Conservation (phyloP, 2,113 vertebrate species). For the Motacilla tschutschensis region DNA sequence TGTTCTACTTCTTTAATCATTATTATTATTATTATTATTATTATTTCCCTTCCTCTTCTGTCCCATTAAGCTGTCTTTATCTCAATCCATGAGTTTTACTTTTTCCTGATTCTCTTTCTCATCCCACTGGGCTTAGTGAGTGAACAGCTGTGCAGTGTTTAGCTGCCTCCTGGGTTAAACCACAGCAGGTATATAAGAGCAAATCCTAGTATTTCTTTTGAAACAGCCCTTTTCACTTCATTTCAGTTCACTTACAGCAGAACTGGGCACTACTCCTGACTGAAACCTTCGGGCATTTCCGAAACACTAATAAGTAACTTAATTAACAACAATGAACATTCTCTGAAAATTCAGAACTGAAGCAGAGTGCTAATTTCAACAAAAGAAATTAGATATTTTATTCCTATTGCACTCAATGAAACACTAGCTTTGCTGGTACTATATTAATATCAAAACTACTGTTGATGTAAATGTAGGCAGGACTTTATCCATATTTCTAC, state of each 20-base stretch:
- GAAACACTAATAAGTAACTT: neutral
- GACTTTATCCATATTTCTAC: neutral
- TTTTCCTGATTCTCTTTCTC: neutral
- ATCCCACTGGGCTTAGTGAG: neutral
- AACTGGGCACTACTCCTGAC: neutral
- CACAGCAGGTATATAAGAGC: neutral
- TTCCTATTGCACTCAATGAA: neutral
- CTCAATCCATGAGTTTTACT: neutral
- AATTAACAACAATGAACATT: neutral
- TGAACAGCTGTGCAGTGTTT: neutral
- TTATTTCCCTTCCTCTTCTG: neutral
- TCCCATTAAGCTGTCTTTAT: neutral
- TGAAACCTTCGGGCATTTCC: neutral
- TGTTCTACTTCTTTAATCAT: neutral
- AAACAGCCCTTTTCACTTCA: constrained; percentile 11
- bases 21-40: too few relatives aligned
- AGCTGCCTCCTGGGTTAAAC: neutral
- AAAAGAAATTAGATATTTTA: neutral
- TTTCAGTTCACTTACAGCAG: neutral
- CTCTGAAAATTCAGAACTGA: constrained; percentile 7
- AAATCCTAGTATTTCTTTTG: neutral
- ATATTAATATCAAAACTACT: neutral
- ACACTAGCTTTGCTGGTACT: neutral
- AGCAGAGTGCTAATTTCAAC: neutral
- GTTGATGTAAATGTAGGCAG: neutral